A percentile compares a stretch with the other conserved stretches of the same genome.
Evolutionary conservation across 92 coral and sea anemone species (phyloP).

Genomic region (Palythoa grandiflora): DNA sequence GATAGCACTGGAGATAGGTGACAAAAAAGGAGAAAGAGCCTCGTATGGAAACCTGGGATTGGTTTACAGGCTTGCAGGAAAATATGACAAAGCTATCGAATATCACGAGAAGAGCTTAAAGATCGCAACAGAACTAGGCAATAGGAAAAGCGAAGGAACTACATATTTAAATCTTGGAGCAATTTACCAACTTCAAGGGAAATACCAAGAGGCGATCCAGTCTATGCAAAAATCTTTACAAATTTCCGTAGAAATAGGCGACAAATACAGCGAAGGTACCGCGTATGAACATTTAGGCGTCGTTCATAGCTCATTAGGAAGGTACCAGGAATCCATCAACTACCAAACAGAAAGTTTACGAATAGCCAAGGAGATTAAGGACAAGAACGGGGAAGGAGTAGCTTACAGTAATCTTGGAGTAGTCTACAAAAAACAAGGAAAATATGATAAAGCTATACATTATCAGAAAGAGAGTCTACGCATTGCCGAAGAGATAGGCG

Average conservation of each 20-base stretch:
- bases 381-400: neutral
- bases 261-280: neutral
- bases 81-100: neutral
- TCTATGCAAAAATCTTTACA: neutral
- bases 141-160: neutral
- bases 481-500: neutral
- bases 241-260: neutral
- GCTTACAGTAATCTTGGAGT: neutral
- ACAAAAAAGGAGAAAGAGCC: neutral
- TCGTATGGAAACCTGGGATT: neutral
- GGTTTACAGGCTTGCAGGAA: neutral
- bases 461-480: neutral
- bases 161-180: neutral
- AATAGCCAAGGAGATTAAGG: neutral
- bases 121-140: neutral
- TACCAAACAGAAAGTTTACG: neutral
- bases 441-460: neutral
- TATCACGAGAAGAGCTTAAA: neutral
- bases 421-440: neutral
- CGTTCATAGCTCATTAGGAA: neutral
- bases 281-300: neutral
- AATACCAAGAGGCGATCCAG: conserved; percentile 35
- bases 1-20: neutral
- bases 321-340: neutral
- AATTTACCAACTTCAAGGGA: neutral